A percentile compares a stretch with the other conserved stretches of the same genome.
These are phyloP conservation scores for Pyralis farinalis DNA, from an alignment of 2,888 invertebrate species.

Conservation along the genomic window DNA sequence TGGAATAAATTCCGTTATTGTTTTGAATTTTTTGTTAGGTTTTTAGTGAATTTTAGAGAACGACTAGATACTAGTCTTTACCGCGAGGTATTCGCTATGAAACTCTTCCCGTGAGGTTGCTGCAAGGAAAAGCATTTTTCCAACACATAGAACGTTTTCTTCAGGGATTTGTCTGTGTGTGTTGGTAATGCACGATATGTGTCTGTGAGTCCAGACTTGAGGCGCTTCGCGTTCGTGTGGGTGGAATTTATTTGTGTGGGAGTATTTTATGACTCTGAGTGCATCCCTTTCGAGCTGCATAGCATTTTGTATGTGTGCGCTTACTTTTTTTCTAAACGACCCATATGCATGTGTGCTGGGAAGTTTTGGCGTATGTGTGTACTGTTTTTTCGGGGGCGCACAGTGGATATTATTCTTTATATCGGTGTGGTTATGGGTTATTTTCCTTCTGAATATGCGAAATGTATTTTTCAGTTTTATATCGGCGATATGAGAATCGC, in stretches of 20 bases:
- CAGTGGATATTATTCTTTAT: conserved; percentile 34
- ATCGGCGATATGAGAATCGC: conserved; percentile 80
- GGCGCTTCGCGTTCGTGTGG: conserved; percentile 34
- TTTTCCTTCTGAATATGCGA: conserved; percentile 37
- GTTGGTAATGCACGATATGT: conserved; percentile 41
- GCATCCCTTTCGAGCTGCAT: conserved; percentile 80
- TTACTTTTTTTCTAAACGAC: conserved; percentile 75
- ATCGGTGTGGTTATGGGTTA: conserved; percentile 18
- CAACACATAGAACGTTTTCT: conserved; percentile 77
- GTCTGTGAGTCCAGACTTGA: conserved; percentile 52
- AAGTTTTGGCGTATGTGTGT: conserved; percentile 59
- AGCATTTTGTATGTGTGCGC: conserved; percentile 76
- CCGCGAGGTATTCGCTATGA: conserved; percentile 81
- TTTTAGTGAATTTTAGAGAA: conserved; percentile 52
- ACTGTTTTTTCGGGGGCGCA: conserved; percentile 51
- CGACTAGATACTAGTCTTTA: conserved; percentile 71
- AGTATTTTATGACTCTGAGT: conserved; percentile 79
- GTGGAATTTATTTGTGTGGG: conserved; percentile 42
- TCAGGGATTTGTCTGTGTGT: conserved; percentile 50
- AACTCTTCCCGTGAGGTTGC: conserved; percentile 80
- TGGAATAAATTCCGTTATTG: conserved; percentile 14
- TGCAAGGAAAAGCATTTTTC: conserved; percentile 80
- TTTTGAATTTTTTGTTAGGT: conserved; percentile 33
- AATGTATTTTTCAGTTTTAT: conserved; percentile 81
- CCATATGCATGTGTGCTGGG: conserved; percentile 52